These are phyloP conservation scores for Drosophila cognata DNA, from an alignment of 2,888 invertebrate genomes.

Conservation along the genomic window DNA sequence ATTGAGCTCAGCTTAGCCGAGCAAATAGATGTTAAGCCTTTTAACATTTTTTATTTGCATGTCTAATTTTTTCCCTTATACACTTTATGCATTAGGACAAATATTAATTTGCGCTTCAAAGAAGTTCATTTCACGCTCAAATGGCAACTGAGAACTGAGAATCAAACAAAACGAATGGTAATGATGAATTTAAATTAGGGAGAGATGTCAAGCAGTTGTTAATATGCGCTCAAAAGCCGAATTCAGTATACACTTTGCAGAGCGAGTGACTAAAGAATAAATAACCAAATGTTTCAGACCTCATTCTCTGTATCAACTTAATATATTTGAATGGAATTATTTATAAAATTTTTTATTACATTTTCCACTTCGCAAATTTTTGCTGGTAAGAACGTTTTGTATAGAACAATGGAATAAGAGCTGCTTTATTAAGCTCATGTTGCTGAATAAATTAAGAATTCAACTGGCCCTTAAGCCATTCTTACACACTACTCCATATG, in stretches of 20 bases:
- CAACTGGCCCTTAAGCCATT: constrained; percentile 15
- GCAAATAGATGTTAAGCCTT: constrained; percentile 43
- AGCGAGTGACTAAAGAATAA: neutral
- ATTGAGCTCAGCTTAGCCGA: constrained; percentile 16
- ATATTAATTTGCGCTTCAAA: constrained; percentile 65
- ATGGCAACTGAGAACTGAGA: constrained; percentile 44
- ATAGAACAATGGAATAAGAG: constrained; percentile 1
- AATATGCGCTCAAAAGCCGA: neutral
- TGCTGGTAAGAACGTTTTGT: neutral
- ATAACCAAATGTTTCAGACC: neutral
- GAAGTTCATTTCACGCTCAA: constrained; percentile 77
- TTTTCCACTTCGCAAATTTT: neutral
- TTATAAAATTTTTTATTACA: neutral
- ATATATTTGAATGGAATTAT: neutral
- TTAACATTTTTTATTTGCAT: constrained; percentile 25
- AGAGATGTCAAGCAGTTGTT: no score
- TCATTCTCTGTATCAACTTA: neutral
- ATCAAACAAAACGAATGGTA: constrained; percentile 43
- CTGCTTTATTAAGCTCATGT: constrained; percentile 23
- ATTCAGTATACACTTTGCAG: constrained; percentile 16
- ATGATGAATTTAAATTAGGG: constrained; percentile 9
- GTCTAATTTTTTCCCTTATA: constrained; percentile 7
- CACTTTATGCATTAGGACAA: constrained; percentile 34
- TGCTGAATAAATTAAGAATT: constrained; percentile 43
- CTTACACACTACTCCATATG: neutral